These are phyloP conservation scores for Spilosoma lubricipeda DNA, from an alignment of 2,888 invertebrate genomes.

Conservation along the genomic window DNA sequence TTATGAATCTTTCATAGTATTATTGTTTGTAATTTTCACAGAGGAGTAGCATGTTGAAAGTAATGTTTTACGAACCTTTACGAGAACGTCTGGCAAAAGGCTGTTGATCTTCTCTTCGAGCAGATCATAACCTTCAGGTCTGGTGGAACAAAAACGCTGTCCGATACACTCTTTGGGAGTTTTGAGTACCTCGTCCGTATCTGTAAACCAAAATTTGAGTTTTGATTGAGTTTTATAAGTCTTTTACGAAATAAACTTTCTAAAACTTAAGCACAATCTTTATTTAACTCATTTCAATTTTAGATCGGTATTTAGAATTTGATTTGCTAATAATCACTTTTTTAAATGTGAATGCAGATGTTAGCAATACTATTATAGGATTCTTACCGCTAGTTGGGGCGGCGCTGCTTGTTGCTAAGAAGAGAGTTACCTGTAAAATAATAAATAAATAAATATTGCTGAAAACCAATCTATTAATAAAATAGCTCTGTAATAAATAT, in stretches of 20 bases:
- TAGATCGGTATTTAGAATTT: not conserved
- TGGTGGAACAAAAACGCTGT: constrained; percentile 35
- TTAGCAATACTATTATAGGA: not conserved
- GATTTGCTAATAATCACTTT: not conserved
- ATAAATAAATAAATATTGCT: not conserved
- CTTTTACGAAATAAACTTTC: not conserved
- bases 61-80: constrained; percentile 7
- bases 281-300: not conserved
- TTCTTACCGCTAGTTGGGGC: constrained; percentile 14
- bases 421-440: constrained; percentile 3
- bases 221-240: not conserved
- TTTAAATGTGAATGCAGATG: not conserved
- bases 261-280: not conserved
- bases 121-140: constrained; percentile 43
- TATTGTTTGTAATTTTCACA: not conserved
- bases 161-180: constrained; percentile 38
- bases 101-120: constrained; percentile 36
- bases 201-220: constrained; percentile 21
- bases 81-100: constrained; percentile 18
- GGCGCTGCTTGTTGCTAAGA: not conserved
- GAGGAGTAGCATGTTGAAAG: not conserved
- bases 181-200: not conserved
- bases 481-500: not conserved
- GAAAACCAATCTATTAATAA: not conserved
- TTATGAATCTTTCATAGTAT: not conserved